Base-by-base conservation (phyloP, 2,888 invertebrate genomes). In the Patella depressa region DNA sequence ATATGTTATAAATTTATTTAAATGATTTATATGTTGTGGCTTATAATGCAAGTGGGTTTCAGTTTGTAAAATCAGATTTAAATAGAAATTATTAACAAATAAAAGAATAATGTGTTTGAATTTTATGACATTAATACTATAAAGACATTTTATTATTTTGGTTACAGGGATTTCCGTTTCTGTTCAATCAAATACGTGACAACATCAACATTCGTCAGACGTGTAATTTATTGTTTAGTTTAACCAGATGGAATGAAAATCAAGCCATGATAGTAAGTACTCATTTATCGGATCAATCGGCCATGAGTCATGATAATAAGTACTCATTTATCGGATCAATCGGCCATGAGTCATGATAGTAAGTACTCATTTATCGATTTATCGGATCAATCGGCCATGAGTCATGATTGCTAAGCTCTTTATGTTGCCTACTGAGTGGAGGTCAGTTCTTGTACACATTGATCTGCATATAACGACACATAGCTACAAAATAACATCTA, bases 161-260 rank as follows among this genome's bases (percentile, higher is more conserved):
- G 74, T 92, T 92, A 19, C 92, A 96, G 95, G 96, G 96, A 17
- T 97, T 97, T 91, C 96, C 97, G 54, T 98, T 98, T 92, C 93
- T 98, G 81, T 96, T 96, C 92, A 97, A 97, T 92, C 98, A 98
- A 93, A 97, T 97, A 75, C 95, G 97, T 84, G 98, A 98, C 92
- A 96, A 96, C 87, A 95, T 98, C 81, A 98, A 98, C 93, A 93
- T 97, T 70, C 95, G 96, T 89, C 97, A 97, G 92, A 97, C 97
- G 4, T 94, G 96, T 83, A 96, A 97, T 91, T 93, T 98, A 78
- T 96, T 98, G 85, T 97, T 97, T 92, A 96, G 97, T 19, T 93
- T 98, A 69, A 96, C 97, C 88, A 95, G 97, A 71, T 97, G 96
- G 94, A 97, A 97, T 92, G 97, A 97, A 88, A 94, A 95, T 83